Percentiles rank a stretch among this genome's conserved stretches.
Evolutionary conservation across 2,113 vertebrate species (phyloP).

Genomic region (Apaloderma vittatum): DNA sequence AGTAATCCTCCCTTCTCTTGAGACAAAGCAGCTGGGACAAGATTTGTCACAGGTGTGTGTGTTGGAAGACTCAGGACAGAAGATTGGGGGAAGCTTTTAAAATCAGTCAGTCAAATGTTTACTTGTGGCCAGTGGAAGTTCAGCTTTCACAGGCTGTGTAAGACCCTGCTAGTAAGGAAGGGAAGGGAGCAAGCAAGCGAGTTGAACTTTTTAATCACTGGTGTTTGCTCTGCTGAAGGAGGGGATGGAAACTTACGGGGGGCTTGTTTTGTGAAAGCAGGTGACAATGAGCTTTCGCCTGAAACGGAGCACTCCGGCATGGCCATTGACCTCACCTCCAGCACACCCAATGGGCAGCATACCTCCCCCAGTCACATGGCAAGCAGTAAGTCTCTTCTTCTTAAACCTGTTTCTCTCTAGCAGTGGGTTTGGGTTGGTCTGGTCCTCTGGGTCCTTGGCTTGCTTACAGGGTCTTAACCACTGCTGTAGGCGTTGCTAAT

Average conservation of each 20-base stretch:
- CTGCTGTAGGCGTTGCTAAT: slow-evolving; percentile 45
- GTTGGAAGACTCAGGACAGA: neutral
- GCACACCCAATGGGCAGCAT: slow-evolving; percentile 92
- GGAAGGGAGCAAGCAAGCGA: neutral
- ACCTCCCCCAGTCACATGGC: slow-evolving; percentile 90
- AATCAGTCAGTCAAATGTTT: neutral
- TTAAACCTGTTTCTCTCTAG: slow-evolving; percentile 54
- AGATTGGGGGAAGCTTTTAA: neutral
- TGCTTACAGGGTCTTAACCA: neutral
- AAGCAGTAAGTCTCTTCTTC: slow-evolving; percentile 86
- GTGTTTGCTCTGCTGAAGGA: neutral
- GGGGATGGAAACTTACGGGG: slow-evolving; percentile 37
- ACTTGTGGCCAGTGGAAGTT: neutral
- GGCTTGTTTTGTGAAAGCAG: slow-evolving; percentile 81
- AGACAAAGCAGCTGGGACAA: neutral
- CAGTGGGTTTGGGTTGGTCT: slow-evolving; percentile 42
- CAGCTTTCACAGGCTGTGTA: neutral
- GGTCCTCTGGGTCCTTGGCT: slow-evolving; percentile 39
- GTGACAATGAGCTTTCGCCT: slow-evolving; percentile 96
- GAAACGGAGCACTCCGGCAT: slow-evolving; percentile 91
- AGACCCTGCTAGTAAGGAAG: neutral
- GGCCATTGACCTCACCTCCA: slow-evolving; percentile 92
- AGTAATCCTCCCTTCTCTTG: neutral
- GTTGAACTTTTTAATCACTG: neutral
- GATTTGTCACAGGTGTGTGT: neutral